phyloP scores from a whole-genome alignment of 2,113 vertebrate genomes.

The Polyodon spathula region DNA sequence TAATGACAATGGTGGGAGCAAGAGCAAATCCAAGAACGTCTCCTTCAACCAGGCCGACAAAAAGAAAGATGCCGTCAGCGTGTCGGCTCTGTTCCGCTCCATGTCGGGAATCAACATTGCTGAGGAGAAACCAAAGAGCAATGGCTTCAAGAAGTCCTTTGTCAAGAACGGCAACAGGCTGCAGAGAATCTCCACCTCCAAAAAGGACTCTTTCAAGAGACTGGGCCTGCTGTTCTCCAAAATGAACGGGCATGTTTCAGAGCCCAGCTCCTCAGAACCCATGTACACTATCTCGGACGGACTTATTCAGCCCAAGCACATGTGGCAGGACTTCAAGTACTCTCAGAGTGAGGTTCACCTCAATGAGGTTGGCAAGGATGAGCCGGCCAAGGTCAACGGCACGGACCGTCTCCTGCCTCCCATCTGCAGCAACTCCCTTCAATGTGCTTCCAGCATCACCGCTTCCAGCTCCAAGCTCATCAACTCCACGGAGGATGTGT shows the following conservation, averaged over 20 bases:
- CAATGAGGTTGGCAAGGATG: conserved; percentile 71
- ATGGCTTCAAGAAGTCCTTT: conserved; percentile 70
- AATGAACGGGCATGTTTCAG: conserved; percentile 71
- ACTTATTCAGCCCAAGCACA: conserved; percentile 71
- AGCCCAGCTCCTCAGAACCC: conserved; percentile 54
- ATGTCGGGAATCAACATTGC: conserved; percentile 64
- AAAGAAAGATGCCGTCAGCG: conserved; percentile 56
- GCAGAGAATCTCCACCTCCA: conserved; percentile 63
- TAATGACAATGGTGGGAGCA: conserved; percentile 60
- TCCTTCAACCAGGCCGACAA: conserved; percentile 59
- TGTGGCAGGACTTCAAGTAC: conserved; percentile 76
- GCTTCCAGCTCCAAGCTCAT: conserved; percentile 87
- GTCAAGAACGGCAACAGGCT: conserved; percentile 65
- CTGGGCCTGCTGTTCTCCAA: conserved; percentile 84
- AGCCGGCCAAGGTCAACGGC: conserved; percentile 51
- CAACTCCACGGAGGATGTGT: conserved; percentile 86
- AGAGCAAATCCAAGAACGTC: conserved; percentile 57
- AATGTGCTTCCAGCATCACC: conserved; percentile 87
- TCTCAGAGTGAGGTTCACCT: conserved; percentile 79
- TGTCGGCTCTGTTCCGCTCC: conserved; percentile 75
- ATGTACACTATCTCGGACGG: conserved; percentile 89
- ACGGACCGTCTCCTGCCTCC: conserved; percentile 70
- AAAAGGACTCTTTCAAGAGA: conserved; percentile 81
- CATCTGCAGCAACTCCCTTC: conserved; percentile 81
- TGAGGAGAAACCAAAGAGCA: conserved; percentile 78